These are phyloP conservation scores for Sinocyclocheilus anophthalmus DNA, from an alignment of 2,113 vertebrate species.

Conservation along the genomic window DNA sequence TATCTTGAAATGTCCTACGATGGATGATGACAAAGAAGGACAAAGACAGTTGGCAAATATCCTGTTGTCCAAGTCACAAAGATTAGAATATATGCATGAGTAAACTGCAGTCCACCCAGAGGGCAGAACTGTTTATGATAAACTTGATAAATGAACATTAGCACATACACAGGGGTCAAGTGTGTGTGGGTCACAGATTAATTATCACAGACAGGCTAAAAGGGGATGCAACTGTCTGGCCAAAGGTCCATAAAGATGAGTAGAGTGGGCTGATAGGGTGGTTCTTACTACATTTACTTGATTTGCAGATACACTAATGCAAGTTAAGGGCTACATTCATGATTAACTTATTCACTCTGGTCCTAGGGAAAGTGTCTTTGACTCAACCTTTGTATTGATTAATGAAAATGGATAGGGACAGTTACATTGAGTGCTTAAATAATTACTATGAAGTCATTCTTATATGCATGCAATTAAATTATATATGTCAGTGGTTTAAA, in stretches of 20 bases:
- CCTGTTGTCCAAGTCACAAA: slow-evolving; percentile 30
- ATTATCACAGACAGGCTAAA: slow-evolving; percentile 66
- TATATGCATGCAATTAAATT: background rate
- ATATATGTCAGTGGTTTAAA: background rate
- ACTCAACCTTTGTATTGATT: background rate
- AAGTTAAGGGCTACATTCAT: background rate
- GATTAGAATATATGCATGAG: slow-evolving; percentile 40
- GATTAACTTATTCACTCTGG: background rate
- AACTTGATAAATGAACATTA: slow-evolving; percentile 67
- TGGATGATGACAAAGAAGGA: slow-evolving; percentile 49
- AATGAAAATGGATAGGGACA: background rate
- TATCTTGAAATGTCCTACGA: slow-evolving; percentile 46
- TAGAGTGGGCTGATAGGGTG: slow-evolving; percentile 35
- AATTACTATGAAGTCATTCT: background rate
- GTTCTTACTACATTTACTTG: background rate
- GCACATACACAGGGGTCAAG: slow-evolving; percentile 65
- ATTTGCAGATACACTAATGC: slow-evolving; percentile 10
- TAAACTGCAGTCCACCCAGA: slow-evolving; percentile 38
- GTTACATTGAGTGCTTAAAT: background rate
- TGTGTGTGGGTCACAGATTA: slow-evolving; percentile 62
- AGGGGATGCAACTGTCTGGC: slow-evolving; percentile 62
- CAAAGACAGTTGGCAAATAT: slow-evolving; percentile 51
- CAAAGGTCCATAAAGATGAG: slow-evolving; percentile 59
- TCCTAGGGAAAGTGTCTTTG: background rate
- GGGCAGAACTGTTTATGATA: slow-evolving; percentile 50